Evolutionary conservation across 1,140 invertebrate genomes (phyloP), one percentile per base, ranked within the genome.

Genomic region (Calosoma granatense): DNA sequence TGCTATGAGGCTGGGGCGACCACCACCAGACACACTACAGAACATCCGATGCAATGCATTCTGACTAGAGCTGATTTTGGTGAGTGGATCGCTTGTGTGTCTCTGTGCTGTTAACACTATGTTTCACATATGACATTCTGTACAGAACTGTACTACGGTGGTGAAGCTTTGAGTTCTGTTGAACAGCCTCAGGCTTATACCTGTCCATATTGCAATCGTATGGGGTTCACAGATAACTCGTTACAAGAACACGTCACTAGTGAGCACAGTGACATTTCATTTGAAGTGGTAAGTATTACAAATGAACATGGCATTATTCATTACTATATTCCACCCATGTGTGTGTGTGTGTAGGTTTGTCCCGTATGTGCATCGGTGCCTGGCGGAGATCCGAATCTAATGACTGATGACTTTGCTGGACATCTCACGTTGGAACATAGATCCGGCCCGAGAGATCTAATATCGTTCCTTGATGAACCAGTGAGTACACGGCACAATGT

Each of bases 11-110:
- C 86, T 68, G 92, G 94, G 67, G 92, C 90, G 51, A 93, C 89
- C 56, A 94, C 90, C 63, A 91, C 92, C 56, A 83, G 92, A 64
- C 95, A 98, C 74, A 87, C 89, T 60, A 86, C 89, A 65, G 92
- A 97, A 76, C 95, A 98, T 80, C 91, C 95, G 58, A 94, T 98
- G 88, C 95, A 98, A 79, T 98, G 94, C 73, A 97, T 98, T 67
- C 82, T 98, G 64, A 97, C 94, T 65, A 84, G 94, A 79, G 86
- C 89, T 77, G 94, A 97, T 80, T 94, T 92, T 81, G 94, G 89
- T 92, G 79, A 81, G 74, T 63, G 6, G 26, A 54, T 51, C 36
- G 57, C 56, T 56, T 60, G 55, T 54, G 47, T 57, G 55, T 21
- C 21, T n/a, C 39, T 52, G 23, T 20, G 43, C 3, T 53, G 19